Evolutionary conservation across 2,888 invertebrate genomes (phyloP).

Genomic region (Torymus texanus): DNA sequence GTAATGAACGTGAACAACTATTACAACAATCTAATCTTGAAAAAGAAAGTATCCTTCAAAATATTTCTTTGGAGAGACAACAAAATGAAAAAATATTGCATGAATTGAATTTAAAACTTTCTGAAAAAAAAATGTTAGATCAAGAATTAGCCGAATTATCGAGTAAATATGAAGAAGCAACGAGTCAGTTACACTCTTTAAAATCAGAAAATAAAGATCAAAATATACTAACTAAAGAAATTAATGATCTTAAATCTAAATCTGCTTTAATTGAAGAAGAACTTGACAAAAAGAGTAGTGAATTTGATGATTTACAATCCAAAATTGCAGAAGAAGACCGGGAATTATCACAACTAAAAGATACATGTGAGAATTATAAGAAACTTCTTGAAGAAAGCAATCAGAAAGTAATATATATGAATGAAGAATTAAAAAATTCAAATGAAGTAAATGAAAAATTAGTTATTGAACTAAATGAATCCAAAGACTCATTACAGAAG

Average conservation of each 20-base stretch:
- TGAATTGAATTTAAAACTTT: conserved; percentile 36
- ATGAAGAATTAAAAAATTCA: conserved; percentile 52
- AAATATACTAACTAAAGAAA: conserved; percentile 27
- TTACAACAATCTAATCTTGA: conserved; percentile 59
- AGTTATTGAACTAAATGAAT: conserved; percentile 35
- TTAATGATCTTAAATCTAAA: conserved; percentile 46
- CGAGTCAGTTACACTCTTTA: conserved; percentile 47
- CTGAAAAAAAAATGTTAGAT: conserved; percentile 37
- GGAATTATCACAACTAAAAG: conserved; percentile 8
- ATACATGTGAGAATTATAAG: conserved; percentile 38
- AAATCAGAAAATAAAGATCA: conserved; percentile 53
- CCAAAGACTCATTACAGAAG: conserved; percentile 36
- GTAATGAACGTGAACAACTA: conserved; percentile 33
- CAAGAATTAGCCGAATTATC: conserved; percentile 35
- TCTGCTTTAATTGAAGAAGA: conserved; percentile 55
- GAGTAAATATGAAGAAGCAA: conserved; percentile 54
- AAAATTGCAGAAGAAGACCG: conserved; percentile 20
- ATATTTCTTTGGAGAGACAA: conserved; percentile 26
- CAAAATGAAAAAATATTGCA: conserved; percentile 30
- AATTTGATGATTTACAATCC: conserved; percentile 60
- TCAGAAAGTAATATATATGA: conserved; percentile 27
- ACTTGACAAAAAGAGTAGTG: conserved; percentile 61
- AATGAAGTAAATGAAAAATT: conserved; percentile 41
- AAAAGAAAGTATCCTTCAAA: conserved; percentile 41
- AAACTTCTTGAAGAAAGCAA: conserved; percentile 44